phyloP scores from a whole-genome alignment of 2,888 invertebrate species.

The Napeogenes sylphis region DNA sequence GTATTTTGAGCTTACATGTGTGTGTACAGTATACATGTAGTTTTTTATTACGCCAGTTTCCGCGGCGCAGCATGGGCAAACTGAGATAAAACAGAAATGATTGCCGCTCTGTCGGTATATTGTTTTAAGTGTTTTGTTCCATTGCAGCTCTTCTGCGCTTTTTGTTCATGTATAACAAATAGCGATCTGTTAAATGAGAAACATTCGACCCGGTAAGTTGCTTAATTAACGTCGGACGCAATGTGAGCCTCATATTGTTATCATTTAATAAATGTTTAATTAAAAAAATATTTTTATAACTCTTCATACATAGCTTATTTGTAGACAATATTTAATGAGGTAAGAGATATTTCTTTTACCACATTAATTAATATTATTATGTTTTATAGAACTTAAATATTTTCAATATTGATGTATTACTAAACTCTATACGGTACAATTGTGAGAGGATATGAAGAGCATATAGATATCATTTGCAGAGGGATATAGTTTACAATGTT shows the following conservation, averaged over 20 bases:
- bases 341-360: too few relatives aligned
- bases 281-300: not conserved
- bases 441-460: conserved; percentile 31
- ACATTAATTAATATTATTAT: too few relatives aligned
- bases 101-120: conserved; percentile 73
- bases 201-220: conserved; percentile 24
- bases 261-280: not conserved
- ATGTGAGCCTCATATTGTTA: not conserved
- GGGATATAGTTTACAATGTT: conserved; percentile 28
- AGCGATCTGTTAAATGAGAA: conserved; percentile 49
- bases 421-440: not conserved
- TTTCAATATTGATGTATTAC: too few relatives aligned
- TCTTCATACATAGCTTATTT: not conserved
- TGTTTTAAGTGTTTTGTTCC: conserved; percentile 72
- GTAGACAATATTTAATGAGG: too few relatives aligned
- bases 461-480: conserved; percentile 52
- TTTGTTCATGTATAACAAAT: conserved; percentile 60
- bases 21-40: conserved; percentile 45
- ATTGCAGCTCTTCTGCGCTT: conserved; percentile 57
- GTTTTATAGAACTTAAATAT: too few relatives aligned
- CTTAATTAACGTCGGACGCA: conserved; percentile 20
- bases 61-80: conserved; percentile 69
- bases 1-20: conserved; percentile 5
- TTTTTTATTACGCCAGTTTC: conserved; percentile 73
- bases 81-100: conserved; percentile 75